Base-by-base conservation (phyloP, 1,140 invertebrate species). In the Vanessa tameamea region DNA sequence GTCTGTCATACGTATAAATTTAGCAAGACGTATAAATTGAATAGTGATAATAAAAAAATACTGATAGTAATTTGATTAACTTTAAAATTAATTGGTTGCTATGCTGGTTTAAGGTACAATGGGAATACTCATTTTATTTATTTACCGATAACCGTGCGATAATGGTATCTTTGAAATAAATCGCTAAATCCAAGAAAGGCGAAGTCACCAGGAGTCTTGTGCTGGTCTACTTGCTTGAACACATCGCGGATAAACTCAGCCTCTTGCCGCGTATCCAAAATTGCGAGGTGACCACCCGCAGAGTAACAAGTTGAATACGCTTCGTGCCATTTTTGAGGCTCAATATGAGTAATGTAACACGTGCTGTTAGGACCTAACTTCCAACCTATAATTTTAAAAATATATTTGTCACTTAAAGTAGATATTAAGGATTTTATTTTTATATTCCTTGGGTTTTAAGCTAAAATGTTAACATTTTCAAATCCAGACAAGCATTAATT, bases 151-250 rank as follows among this genome's bases (percentile, higher is more conserved):
- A 91, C 82, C 66, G 89, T 91, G 47, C 84, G 77, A 72, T 81
- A 89, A 50, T 87, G 83, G 72, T 85, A 83, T 65, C 77, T 79
- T 31, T 83, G 80, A 69, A 87, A 86, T 31, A 85, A 73, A 72
- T 91, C 87, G 59, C 81, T 88, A 69, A 86, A 91, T 20, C 89
- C 89, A 20, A 91, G 69, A 66, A 85, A 89, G 12, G 87, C 87
- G 53, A 84, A 82, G 64, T 82, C 82, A 2, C 75, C 80, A 7
- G 78, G 80, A 11, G 78, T 80, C 26, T 78, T 80, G 14, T 77
- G 75, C 23, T 81, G 79, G 50, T 81, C 80, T 0, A 84, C 68
- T 37, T 82, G 69, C 48, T 84, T 88, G 77, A 87, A 85, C 8
- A 81, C 65, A 23, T 82, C 77, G 1, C 78, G 78, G 11, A 87